Conservation (phyloP, 2,797 vertebrate species). For the Oryzias sinensis region DNA sequence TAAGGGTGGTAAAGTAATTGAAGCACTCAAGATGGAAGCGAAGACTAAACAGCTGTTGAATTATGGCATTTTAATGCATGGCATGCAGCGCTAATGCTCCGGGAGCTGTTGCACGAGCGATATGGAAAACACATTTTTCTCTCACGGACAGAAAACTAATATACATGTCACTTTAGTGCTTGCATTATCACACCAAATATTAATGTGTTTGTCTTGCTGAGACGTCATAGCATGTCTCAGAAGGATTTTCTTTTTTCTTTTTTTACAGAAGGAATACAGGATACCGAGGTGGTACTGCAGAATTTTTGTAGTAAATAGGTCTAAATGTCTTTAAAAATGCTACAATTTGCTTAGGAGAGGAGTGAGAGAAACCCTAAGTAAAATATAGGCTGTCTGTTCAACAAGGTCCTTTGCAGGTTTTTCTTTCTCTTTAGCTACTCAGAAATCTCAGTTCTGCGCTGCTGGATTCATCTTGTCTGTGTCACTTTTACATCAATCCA, state of each 20-base stretch:
- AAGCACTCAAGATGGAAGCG: conserved; percentile 5
- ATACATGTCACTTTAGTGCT: neutral
- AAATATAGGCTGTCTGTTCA: no score
- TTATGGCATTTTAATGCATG: conserved; percentile 13
- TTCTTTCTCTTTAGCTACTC: no score
- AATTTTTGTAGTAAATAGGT: neutral
- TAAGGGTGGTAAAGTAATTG: conserved; percentile 10
- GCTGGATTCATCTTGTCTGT: neutral
- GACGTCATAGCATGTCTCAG: neutral
- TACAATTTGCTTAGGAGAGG: no score
- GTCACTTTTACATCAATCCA: neutral
- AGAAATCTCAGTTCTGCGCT: no score
- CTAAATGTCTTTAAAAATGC: no score
- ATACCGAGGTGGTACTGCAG: neutral
- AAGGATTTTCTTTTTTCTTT: neutral
- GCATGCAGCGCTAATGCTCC: neutral
- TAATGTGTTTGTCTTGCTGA: conserved; percentile 2
- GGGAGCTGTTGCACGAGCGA: neutral
- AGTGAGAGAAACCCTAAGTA: no score
- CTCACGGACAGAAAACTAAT: conserved; percentile 5
- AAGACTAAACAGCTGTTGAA: conserved; percentile 12
- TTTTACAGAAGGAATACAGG: no score
- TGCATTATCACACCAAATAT: conserved; percentile 1
- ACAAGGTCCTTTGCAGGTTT: no score
- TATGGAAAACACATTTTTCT: neutral